Evolutionary conservation across 2,797 vertebrate genomes (phyloP), one percentile per base, ranked within the genome.

Genomic region (Alfaro cultratus): DNA sequence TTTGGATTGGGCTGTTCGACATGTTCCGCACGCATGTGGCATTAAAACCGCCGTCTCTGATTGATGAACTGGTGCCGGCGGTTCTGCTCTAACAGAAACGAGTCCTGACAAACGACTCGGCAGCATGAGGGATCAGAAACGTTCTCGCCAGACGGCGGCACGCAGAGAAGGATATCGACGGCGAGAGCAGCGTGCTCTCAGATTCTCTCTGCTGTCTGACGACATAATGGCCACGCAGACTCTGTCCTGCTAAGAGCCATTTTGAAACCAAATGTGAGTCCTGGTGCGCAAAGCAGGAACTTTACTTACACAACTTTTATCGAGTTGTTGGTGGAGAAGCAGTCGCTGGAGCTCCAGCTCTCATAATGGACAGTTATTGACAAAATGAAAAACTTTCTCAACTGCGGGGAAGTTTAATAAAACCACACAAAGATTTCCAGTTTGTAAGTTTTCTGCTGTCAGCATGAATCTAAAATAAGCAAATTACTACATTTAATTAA

Each of bases 71-170:
- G 70, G 78, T 75, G 85, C 86, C 86, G 77, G 80, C 75, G 87
- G 88, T 83, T 82, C 83, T 82, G 84, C 82, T 74, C 85, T 87
- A 90, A 85, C 78, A 85, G 74, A 77, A 80, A 51, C 15, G 29
- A 81, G 68, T 13, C 80, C 89, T 92, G 89, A 95, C 87, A 78
- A 90, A 93, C 93, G 91, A 87, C 57, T 88, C 80, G 43, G 45
- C 64, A 43, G 85, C 72, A 70, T 78, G 55, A 82, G 80, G 74
- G 76, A 83, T 23, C 84, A 81, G 85, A 83, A 84, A 74, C 83
- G 72, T 75, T 87, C 74, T 68, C 16, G 79, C 80, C 1, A 21
- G 55, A n/a, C 31, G 70, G 73, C 74, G 57, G 77, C 88, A 83
- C 21, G 53, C 75, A 57, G 85, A 81, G 87, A 85, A 67, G 73